phyloP scores from a whole-genome alignment of 2,113 vertebrate genomes.

The Carettochelys insculpta region DNA sequence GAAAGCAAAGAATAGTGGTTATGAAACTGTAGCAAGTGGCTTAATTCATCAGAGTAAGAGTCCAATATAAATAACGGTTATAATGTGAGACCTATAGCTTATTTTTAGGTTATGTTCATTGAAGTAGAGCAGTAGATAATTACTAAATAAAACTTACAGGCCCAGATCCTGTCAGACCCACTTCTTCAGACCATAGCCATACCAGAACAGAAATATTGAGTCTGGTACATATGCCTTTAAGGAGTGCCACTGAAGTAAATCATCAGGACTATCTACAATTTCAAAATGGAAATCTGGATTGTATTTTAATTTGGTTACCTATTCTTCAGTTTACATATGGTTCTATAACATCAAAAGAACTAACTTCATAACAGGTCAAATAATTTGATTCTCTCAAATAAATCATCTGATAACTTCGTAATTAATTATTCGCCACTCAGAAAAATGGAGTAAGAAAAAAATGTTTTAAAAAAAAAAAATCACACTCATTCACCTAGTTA shows the following conservation, averaged over 20 bases:
- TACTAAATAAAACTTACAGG: not conserved
- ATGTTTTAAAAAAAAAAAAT: not conserved
- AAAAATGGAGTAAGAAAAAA: not conserved
- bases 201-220: no score
- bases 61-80: no score
- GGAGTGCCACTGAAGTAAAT: not conserved
- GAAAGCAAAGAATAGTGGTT: not conserved
- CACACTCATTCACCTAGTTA: not conserved
- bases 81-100: no score
- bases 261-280: not conserved
- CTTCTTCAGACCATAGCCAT: no score
- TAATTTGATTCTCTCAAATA: not conserved
- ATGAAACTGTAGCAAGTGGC: not conserved
- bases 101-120: no score
- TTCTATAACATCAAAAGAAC: not conserved
- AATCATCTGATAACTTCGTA: not conserved
- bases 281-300: not conserved
- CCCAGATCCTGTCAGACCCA: not conserved
- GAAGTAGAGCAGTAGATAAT: not conserved
- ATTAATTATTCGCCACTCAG: not conserved
- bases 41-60: no score
- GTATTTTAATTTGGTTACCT: not conserved
- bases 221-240: no score
- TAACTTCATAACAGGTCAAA: not conserved
- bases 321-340: not conserved